Evolutionary conservation across 2,888 invertebrate species (phyloP).

Genomic region (Pseudeuparius sepicola): DNA sequence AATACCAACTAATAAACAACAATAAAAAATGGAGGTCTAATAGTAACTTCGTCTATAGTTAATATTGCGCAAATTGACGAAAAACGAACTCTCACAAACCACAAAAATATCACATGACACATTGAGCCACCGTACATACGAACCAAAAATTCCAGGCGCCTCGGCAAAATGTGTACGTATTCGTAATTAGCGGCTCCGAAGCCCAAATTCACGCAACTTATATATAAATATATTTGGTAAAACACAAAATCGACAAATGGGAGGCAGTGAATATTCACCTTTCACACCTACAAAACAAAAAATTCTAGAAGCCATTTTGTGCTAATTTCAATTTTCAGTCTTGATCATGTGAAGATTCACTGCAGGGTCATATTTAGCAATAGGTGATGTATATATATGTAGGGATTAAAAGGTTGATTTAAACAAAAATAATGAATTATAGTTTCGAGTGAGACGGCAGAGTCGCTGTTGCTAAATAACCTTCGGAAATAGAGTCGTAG

Average conservation of each 20-base stretch:
- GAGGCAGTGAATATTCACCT: conserved; percentile 18
- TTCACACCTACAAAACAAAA: neutral
- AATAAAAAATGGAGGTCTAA: too few species aligned
- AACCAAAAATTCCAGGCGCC: conserved; percentile 5
- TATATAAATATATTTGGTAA: conserved; percentile 29
- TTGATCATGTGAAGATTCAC: too few species aligned
- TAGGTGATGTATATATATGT: too few species aligned
- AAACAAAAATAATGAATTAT: too few species aligned
- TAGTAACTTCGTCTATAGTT: too few species aligned
- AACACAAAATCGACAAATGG: conserved; percentile 14
- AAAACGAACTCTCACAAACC: conserved; percentile 35
- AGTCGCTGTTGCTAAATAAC: conserved; percentile 17
- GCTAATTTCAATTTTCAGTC: too few species aligned
- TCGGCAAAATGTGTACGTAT: conserved; percentile 37
- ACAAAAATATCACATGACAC: conserved; percentile 42
- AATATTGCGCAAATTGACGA: conserved; percentile 18
- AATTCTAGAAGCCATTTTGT: conserved; percentile 4
- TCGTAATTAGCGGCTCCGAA: conserved; percentile 29
- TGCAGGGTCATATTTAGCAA: too few species aligned
- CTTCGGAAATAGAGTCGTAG: too few species aligned
- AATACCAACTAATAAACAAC: too few species aligned
- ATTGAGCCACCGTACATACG: conserved; percentile 41
- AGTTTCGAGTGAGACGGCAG: too few species aligned
- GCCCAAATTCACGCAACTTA: conserved; percentile 27
- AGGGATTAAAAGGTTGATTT: conserved; percentile 4